Percentiles rank a stretch among this genome's conserved stretches.
phyloP scores from a whole-genome alignment of 2,888 invertebrate species.

The Apodemia mormo region DNA sequence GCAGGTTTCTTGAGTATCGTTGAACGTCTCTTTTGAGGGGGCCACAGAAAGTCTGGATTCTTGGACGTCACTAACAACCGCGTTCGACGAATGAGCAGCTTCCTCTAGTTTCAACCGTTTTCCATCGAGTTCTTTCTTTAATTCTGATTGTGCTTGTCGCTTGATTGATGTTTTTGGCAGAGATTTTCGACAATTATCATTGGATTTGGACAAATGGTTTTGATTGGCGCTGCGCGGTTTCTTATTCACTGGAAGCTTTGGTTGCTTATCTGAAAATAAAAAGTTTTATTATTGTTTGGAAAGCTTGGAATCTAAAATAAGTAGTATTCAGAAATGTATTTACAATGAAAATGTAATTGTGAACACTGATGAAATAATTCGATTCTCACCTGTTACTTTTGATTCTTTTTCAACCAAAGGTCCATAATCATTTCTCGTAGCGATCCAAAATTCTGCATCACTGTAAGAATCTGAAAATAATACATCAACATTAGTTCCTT shows the following conservation, averaged over 20 bases:
- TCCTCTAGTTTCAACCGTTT: constrained; percentile 17
- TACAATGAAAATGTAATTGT: constrained; percentile 11
- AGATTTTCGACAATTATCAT: constrained; percentile 22
- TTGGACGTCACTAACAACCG: constrained; percentile 3
- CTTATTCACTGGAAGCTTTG: constrained; percentile 16
- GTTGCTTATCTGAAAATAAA: constrained; percentile 20
- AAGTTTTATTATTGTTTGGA: constrained; percentile 4
- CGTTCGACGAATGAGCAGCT: constrained; percentile 19
- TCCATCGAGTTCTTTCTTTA: constrained; percentile 4
- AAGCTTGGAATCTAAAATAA: constrained; percentile 17
- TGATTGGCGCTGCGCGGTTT: constrained; percentile 21
- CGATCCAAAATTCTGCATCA: constrained; percentile 28
- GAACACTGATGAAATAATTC: constrained; percentile 7
- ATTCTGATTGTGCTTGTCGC: constrained; percentile 20
- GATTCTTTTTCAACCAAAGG: constrained; percentile 21
- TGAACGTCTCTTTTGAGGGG: no score
- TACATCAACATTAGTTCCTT: background rate
- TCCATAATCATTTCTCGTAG: constrained; percentile 24
- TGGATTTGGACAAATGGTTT: constrained; percentile 19
- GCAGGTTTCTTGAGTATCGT: no score
- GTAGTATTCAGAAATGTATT: constrained; percentile 19
- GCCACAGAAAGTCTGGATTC: no score
- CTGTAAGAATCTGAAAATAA: constrained; percentile 23
- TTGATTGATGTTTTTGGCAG: constrained; percentile 14
- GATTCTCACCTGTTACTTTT: constrained; percentile 20